These are phyloP conservation scores for Oncopeltus fasciatus DNA, from an alignment of 1,140 invertebrate species.

Conservation along the genomic window DNA sequence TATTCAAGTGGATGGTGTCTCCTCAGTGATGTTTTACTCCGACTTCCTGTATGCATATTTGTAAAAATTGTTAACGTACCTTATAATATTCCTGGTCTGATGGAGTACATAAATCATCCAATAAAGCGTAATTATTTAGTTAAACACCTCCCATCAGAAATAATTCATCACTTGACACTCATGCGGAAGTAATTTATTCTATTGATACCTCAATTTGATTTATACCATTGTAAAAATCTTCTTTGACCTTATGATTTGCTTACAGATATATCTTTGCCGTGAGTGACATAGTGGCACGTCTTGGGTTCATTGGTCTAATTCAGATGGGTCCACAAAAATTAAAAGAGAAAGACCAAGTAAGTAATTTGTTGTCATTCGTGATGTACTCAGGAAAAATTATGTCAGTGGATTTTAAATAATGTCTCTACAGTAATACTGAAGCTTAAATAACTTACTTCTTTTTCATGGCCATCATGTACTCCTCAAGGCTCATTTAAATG, in stretches of 20 bases:
- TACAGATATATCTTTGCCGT: conserved; percentile 44
- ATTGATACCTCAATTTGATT: not conserved
- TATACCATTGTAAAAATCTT: not conserved
- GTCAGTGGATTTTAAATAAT: too few relatives aligned
- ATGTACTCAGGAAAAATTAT: too few relatives aligned
- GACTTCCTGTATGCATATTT: conserved; percentile 57
- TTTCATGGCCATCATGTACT: too few relatives aligned
- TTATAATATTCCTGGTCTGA: conserved; percentile 41
- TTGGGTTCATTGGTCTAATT: conserved; percentile 52
- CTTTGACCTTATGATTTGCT: conserved; percentile 7
- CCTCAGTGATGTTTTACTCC: conserved; percentile 52
- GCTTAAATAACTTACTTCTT: too few relatives aligned
- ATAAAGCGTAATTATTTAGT: conserved; percentile 48
- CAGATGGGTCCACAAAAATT: conserved; percentile 50
- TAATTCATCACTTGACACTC: conserved; percentile 38
- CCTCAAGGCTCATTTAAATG: too few relatives aligned
- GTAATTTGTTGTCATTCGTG: too few relatives aligned
- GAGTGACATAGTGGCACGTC: conserved; percentile 37
- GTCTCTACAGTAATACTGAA: too few relatives aligned
- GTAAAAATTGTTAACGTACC: conserved; percentile 47
- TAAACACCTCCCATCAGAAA: conserved; percentile 35
- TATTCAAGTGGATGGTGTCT: conserved; percentile 58
- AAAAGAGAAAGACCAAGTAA: conserved; percentile 50
- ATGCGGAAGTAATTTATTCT: conserved; percentile 33
- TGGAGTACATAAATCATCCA: conserved; percentile 48